These are phyloP conservation scores for Catalaphyllia jardinei DNA, from an alignment of 64 coral and sea anemone genomes.

Conservation along the genomic window DNA sequence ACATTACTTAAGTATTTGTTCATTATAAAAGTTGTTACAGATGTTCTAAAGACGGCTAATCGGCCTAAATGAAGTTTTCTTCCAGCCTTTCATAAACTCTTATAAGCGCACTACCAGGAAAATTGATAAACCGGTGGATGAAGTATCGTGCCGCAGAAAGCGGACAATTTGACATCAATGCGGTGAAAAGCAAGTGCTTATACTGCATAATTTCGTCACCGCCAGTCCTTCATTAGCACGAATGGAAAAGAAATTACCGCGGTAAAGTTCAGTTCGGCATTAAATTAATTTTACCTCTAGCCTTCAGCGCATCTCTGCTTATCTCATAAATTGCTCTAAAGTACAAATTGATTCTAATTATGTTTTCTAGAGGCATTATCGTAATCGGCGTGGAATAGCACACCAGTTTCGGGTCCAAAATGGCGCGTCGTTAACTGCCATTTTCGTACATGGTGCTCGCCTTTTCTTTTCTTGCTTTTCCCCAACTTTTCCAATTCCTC, in stretches of 20 bases:
- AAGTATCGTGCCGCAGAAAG: background rate
- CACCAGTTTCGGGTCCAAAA: conserved; percentile 84
- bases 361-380: conserved; percentile 55
- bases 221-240: too few relatives aligned
- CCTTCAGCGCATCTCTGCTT: conserved; percentile 54
- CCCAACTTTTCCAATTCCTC: conserved; percentile 93
- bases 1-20: conserved; percentile 60
- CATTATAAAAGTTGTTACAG: conserved; percentile 86
- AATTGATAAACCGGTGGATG: background rate
- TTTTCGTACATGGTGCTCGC: conserved; percentile 94
- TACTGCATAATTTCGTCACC: background rate
- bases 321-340: conserved; percentile 36
- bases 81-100: conserved; percentile 22
- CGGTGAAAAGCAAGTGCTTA: background rate
- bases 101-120: background rate
- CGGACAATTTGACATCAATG: background rate
- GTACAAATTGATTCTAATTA: conserved; percentile 71
- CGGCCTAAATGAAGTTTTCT: conserved; percentile 14
- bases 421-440: conserved; percentile 96
- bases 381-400: conserved; percentile 70
- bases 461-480: conserved; percentile 89
- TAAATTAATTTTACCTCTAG: conserved; percentile 10
- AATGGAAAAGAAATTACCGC: conserved; percentile 20
- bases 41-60: conserved; percentile 40
- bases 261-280: conserved; percentile 23